Percentiles rank a stretch among this genome's conserved stretches.
Evolutionary conservation across 1,140 invertebrate genomes (phyloP).

Genomic region (Bombus affinis): DNA sequence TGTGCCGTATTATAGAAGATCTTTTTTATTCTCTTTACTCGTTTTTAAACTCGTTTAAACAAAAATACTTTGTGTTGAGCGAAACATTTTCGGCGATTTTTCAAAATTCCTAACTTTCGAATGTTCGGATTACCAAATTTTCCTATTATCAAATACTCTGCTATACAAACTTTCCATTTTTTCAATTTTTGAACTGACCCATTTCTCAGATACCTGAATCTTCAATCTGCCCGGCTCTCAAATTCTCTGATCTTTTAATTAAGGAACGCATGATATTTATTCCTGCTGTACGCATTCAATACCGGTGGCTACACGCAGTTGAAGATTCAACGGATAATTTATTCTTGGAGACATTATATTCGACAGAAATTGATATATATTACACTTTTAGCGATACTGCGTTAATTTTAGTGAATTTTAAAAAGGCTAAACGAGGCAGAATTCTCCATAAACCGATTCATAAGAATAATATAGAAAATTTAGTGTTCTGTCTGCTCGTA

Average conservation of each 20-base stretch:
- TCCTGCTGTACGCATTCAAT: too few relatives aligned
- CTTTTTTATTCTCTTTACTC: not conserved
- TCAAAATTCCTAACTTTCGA: too few relatives aligned
- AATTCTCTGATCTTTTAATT: not conserved
- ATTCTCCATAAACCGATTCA: not conserved
- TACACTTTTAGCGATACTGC: not conserved
- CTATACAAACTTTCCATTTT: too few relatives aligned
- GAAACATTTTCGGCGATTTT: too few relatives aligned
- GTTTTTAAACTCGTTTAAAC: too few relatives aligned
- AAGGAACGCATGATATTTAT: too few relatives aligned
- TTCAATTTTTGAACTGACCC: not conserved
- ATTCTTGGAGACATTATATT: not conserved
- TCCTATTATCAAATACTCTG: too few relatives aligned
- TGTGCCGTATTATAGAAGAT: accelerated
- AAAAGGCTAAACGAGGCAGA: not conserved
- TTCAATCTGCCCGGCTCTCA: not conserved
- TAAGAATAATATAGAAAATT: too few relatives aligned
- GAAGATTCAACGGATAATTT: too few relatives aligned
- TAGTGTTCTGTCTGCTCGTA: not conserved
- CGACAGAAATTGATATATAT: not conserved
- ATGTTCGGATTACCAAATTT: too few relatives aligned
- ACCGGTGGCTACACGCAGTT: too few relatives aligned
- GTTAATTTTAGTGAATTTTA: not conserved
- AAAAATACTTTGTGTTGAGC: too few relatives aligned
- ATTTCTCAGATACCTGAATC: not conserved